phyloP scores from a whole-genome alignment of 1,140 invertebrate genomes.

The honey bee (Apis mellifera) region DNA sequence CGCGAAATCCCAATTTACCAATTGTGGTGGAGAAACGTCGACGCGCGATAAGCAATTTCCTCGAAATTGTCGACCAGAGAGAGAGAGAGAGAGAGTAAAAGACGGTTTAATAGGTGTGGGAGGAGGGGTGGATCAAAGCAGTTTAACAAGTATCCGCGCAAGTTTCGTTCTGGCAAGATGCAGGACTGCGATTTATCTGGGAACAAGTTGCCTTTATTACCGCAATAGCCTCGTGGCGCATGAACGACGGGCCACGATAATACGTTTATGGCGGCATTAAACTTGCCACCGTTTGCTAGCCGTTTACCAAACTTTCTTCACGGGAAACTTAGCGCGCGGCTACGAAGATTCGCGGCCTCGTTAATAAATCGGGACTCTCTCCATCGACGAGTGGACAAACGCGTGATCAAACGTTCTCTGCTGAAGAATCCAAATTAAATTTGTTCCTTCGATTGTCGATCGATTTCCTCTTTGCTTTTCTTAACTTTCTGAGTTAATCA shows the following conservation, averaged over 20 bases:
- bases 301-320: conserved; percentile 57
- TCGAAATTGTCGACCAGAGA: background rate
- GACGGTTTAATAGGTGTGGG: background rate
- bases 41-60: background rate
- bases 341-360: background rate
- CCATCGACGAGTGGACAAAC: too few relatives aligned
- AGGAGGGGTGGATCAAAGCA: background rate
- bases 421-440: too few relatives aligned
- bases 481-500: too few relatives aligned
- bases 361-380: conserved; percentile 6
- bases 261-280: conserved; percentile 70
- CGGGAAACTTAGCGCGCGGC: conserved; percentile 24
- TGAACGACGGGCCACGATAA: conserved; percentile 60
- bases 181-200: conserved; percentile 35
- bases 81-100: too few relatives aligned
- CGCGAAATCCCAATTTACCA: background rate
- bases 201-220: conserved; percentile 60
- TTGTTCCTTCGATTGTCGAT: too few relatives aligned
- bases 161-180: conserved; percentile 35
- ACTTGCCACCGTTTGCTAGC: conserved; percentile 52
- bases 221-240: conserved; percentile 31
- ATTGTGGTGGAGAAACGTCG: background rate
- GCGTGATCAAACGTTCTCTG: too few relatives aligned
- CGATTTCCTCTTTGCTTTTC: too few relatives aligned
- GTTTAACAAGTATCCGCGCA: conserved; percentile 31